These are phyloP conservation scores for Eupithecia exiguata DNA, from an alignment of 2,888 invertebrate genomes.

Conservation along the genomic window DNA sequence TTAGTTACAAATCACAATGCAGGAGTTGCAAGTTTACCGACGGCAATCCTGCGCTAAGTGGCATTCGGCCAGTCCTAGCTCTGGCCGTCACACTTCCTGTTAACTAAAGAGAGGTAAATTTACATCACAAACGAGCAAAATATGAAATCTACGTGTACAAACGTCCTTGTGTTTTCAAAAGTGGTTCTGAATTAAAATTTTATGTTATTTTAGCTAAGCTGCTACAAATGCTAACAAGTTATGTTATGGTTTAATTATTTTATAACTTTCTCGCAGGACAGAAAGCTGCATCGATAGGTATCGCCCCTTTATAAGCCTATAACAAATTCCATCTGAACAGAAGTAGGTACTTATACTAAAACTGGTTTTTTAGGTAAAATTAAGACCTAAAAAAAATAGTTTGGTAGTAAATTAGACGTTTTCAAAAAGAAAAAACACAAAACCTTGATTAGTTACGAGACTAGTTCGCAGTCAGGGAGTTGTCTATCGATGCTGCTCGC, in stretches of 20 bases:
- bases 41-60: constrained; percentile 42
- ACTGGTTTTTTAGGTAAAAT: not conserved
- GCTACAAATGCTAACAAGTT: not conserved
- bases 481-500: not conserved
- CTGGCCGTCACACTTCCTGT: constrained; percentile 52
- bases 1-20: constrained; percentile 35
- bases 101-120: constrained; percentile 71
- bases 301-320: not conserved
- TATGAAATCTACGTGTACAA: constrained; percentile 58
- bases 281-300: not conserved
- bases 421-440: not conserved
- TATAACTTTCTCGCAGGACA: not conserved
- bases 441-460: not conserved
- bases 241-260: not conserved
- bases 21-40: constrained; percentile 57
- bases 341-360: not conserved
- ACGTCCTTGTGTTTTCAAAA: constrained; percentile 55
- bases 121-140: constrained; percentile 72
- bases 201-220: not conserved
- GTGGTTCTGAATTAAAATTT: constrained; percentile 41
- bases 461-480: not conserved
- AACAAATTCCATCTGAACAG: not conserved
- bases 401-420: too few relatives aligned
- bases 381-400: too few relatives aligned
- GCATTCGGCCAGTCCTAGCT: constrained; percentile 53